Percentiles rank a stretch among this genome's conserved stretches.
phyloP scores from a whole-genome alignment of 2,797 vertebrate species.

The Neomorphus geoffroyi region DNA sequence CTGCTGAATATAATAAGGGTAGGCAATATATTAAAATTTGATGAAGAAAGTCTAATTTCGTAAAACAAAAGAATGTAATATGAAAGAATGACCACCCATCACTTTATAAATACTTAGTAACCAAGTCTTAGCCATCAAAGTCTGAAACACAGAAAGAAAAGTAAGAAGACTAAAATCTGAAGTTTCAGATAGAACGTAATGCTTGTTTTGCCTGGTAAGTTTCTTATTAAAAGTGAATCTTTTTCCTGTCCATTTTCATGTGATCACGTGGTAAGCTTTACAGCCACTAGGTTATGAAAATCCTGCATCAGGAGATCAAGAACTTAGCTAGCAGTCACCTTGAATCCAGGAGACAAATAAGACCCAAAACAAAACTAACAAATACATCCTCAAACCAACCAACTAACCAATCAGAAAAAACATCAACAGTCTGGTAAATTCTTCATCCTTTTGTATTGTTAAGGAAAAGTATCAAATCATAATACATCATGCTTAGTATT shows the following conservation, averaged over 20 bases:
- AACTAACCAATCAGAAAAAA: neutral
- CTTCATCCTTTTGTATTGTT: neutral
- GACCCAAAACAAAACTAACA: fast-evolving
- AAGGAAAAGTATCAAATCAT: neutral
- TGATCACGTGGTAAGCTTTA: neutral
- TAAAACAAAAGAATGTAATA: neutral
- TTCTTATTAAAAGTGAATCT: neutral
- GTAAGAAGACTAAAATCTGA: neutral
- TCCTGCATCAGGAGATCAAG: neutral
- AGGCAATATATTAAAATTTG: neutral
- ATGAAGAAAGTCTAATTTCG: neutral
- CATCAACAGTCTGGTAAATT: neutral
- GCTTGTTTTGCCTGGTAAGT: neutral
- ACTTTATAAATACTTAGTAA: neutral
- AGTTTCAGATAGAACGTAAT: neutral
- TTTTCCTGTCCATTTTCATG: neutral
- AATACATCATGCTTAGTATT: neutral
- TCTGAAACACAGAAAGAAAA: neutral
- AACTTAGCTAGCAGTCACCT: neutral
- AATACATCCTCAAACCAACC: fast-evolving
- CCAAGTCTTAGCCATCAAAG: neutral
- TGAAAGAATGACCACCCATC: neutral
- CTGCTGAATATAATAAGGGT: neutral
- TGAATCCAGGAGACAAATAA: neutral
- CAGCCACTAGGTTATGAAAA: neutral